Conservation (phyloP, 2,113 vertebrate genomes). For the Cnemophilus loriae region DNA sequence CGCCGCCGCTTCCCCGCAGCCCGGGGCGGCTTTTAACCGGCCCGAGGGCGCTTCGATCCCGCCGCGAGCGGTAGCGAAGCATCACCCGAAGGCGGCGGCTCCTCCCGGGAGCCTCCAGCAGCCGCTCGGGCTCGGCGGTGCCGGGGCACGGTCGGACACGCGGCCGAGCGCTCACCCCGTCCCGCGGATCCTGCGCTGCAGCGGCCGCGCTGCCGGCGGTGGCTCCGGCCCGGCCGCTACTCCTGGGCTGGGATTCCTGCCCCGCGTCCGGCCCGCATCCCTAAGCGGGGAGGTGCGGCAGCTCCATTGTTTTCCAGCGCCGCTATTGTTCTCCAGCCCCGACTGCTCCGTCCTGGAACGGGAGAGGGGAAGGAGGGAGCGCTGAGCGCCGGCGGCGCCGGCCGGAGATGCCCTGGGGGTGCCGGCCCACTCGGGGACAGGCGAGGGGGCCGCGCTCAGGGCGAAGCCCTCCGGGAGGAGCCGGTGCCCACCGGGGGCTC, state of each 20-base stretch:
- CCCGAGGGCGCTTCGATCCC: no score
- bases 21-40: no score
- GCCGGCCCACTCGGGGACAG: neutral
- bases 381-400: accelerated
- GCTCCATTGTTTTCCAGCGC: conserved; percentile 39
- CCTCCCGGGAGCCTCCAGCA: neutral
- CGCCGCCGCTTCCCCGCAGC: no score
- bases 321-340: conserved; percentile 21
- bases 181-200: neutral
- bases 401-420: neutral
- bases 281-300: neutral
- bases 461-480: neutral
- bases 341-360: neutral
- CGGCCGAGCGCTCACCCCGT: neutral
- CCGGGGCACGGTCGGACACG: neutral
- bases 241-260: neutral
- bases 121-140: neutral
- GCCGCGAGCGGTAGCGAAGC: no score
- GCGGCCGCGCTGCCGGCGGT: neutral
- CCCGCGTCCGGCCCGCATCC: neutral
- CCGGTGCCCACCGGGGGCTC: neutral
- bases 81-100: no score
- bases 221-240: neutral
- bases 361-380: neutral
- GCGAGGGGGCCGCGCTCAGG: accelerated